phyloP scores from a whole-genome alignment of 2,113 vertebrate genomes.

The Plestiodon gilberti region DNA sequence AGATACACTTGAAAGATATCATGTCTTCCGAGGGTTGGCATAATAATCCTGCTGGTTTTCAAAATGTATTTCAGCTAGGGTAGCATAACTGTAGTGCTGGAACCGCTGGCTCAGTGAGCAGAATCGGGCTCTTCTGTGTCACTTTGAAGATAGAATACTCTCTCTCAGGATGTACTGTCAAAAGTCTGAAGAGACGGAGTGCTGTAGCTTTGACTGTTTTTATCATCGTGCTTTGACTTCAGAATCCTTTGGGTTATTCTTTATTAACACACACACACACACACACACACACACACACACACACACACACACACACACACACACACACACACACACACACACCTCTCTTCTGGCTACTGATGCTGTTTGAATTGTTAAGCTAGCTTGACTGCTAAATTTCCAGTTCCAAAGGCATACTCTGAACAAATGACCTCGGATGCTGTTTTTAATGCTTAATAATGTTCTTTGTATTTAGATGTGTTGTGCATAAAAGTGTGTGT shows the following conservation, averaged over 20 bases:
- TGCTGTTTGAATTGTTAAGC: slow-evolving; percentile 71
- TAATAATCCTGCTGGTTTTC: slow-evolving; percentile 58
- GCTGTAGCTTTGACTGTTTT: slow-evolving; percentile 60
- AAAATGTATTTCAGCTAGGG: slow-evolving; percentile 51
- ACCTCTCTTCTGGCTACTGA: slow-evolving; percentile 67
- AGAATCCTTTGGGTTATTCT: slow-evolving; percentile 72
- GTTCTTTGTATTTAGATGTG: slow-evolving; percentile 22
- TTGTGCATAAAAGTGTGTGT: too few species aligned
- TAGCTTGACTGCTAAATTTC: slow-evolving; percentile 50
- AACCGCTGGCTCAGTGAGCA: slow-evolving; percentile 64
- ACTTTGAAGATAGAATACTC: slow-evolving; percentile 73
- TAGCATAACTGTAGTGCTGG: slow-evolving; percentile 46
- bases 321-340: too few species aligned
- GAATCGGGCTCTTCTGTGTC: slow-evolving; percentile 58
- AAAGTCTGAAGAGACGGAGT: slow-evolving; percentile 58
- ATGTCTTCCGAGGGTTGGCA: slow-evolving; percentile 50
- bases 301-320: too few species aligned
- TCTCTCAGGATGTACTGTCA: slow-evolving; percentile 70
- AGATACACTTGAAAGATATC: slow-evolving; percentile 40
- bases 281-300: too few species aligned
- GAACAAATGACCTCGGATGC: slow-evolving; percentile 27
- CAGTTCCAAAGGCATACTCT: slow-evolving; percentile 40
- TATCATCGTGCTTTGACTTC: slow-evolving; percentile 66
- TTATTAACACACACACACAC: slow-evolving; percentile 59
- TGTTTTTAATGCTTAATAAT: slow-evolving; percentile 49